phyloP scores from a whole-genome alignment of 2,113 vertebrate genomes.

The Clarias macrocephalus region DNA sequence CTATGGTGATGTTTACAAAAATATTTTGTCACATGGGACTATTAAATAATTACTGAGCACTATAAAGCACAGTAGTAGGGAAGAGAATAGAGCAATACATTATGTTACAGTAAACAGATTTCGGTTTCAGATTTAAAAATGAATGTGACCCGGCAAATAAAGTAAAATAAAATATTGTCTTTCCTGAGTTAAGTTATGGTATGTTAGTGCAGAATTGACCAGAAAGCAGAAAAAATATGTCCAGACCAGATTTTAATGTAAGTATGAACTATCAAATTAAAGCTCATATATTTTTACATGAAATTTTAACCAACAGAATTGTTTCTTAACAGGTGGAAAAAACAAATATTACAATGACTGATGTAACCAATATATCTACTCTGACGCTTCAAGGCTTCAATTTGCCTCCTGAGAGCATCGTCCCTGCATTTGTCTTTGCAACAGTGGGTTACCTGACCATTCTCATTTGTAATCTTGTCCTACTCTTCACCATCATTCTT shows the following conservation, averaged over 20 bases:
- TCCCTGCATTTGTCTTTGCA: slow-evolving; percentile 66
- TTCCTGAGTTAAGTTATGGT: too few species aligned
- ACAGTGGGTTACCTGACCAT: slow-evolving; percentile 68
- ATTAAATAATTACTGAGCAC: not conserved
- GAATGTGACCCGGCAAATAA: not conserved
- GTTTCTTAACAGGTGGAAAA: slow-evolving; percentile 15
- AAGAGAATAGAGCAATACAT: not conserved
- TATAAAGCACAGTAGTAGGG: not conserved
- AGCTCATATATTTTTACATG: not conserved
- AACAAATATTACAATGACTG: slow-evolving; percentile 42
- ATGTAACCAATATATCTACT: slow-evolving; percentile 55
- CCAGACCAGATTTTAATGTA: not conserved
- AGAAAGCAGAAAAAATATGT: too few species aligned
- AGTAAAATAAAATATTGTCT: not conserved
- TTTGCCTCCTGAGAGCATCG: slow-evolving; percentile 49
- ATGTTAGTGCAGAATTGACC: too few species aligned
- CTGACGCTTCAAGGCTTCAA: slow-evolving; percentile 56
- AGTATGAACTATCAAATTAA: not conserved
- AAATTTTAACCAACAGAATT: not conserved
- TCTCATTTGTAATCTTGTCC: slow-evolving; percentile 69
- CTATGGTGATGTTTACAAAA: not conserved
- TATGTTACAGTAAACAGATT: not conserved
- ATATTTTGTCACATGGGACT: not conserved
- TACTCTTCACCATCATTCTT: slow-evolving; percentile 65
- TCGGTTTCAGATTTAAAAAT: not conserved